Evolutionary conservation across 1,140 invertebrate genomes (phyloP), one percentile per base, ranked within the genome.

Genomic region (Philopotamus ludificatus): DNA sequence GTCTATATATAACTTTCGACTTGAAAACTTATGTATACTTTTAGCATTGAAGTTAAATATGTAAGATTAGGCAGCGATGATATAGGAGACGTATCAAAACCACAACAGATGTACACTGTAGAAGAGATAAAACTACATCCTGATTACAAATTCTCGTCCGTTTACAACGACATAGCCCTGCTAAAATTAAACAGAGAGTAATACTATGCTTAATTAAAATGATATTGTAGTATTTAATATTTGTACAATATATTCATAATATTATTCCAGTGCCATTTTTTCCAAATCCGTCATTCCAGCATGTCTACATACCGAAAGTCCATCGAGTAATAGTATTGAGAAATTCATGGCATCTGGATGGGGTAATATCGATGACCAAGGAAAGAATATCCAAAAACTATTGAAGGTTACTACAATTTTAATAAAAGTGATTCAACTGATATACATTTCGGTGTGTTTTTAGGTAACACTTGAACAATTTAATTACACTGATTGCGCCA

Each of bases 121-220:
- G 26, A 10, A 3, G 1, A 23, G 25, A 50, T 20, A 20, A 42
- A 42, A 3, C 44, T 61, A 18, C 61, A 67, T 55, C 70, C 63
- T 1, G 54, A 45, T 49, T 73, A 72, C 47, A 44, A 68, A 18
- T 45, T 26, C 34, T 63, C 71, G 3, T 39, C 16, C 0, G 63
- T 58, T 22, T 75, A 75, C 39, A 68, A 76, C 62, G 78, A 80
- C 63, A 73, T 80, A 16, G 76, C 73, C 12, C 54, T 79, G 3
- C 34, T 80, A 2, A 69, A 71, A 57, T 53, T 79, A 26, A 59
- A 70, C 8, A 63, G 53, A 41, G 57, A 63, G 67, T 68, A 51
- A n/a, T n/a, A n/a, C n/a, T 47, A 44, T n/a, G n/a, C n/a, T n/a
- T n/a, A n/a, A n/a, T n/a, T n/a, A n/a, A n/a, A n/a, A n/a, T n/a